These are phyloP conservation scores for Drosophila pseudoananassae DNA, from an alignment of 1,140 invertebrate species.

Conservation along the genomic window DNA sequence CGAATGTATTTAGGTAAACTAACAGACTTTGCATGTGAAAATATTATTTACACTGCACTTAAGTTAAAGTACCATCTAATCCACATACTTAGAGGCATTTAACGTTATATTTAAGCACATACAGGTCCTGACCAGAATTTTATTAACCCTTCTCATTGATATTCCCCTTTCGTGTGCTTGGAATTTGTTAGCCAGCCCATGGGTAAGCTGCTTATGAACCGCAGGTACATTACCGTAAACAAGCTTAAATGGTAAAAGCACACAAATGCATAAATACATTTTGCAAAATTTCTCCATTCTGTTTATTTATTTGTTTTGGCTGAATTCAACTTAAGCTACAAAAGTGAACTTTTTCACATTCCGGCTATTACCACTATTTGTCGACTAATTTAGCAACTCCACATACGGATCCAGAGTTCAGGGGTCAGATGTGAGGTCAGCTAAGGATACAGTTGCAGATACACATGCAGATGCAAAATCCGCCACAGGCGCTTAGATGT, in stretches of 20 bases:
- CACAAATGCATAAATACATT: not conserved
- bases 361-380: slow-evolving; percentile 44
- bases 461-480: slow-evolving; percentile 8
- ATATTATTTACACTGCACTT: not conserved
- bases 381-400: slow-evolving; percentile 50
- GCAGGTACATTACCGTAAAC: slow-evolving; percentile 20
- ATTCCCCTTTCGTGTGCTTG: not conserved
- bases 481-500: slow-evolving; percentile 29
- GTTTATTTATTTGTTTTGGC: slow-evolving; percentile 24
- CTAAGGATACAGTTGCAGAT: not conserved
- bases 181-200: not conserved
- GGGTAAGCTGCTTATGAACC: slow-evolving; percentile 26
- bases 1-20: not conserved
- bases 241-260: slow-evolving; percentile 1
- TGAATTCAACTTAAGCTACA: slow-evolving; percentile 37
- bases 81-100: not conserved
- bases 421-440: slow-evolving; percentile 1
- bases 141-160: not conserved
- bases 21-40: not conserved
- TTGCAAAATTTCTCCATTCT: not conserved
- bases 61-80: not conserved
- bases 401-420: not conserved
- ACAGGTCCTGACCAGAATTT: not conserved
- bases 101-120: not conserved
- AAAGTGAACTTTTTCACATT: slow-evolving; percentile 29